Evolutionary conservation across 1,140 invertebrate species (phyloP), one percentile per base, ranked within the genome.

Genomic region (Lucilia sericata): DNA sequence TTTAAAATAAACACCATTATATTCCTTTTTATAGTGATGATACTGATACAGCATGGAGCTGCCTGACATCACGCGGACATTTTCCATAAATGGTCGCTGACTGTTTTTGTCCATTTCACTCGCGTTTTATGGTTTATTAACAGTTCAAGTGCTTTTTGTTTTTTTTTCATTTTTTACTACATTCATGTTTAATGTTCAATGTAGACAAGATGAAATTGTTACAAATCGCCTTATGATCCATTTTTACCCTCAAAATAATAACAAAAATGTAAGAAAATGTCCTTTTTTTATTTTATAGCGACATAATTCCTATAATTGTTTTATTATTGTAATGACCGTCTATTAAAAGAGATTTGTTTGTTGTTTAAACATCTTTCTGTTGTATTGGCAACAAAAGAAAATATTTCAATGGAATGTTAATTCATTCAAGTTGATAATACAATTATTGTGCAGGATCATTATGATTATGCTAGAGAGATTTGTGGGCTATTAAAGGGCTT

Each of bases 61-160:
- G 55, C 13, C 14, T 42, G 42, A 7, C 42, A 42, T 42, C 42
- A 42, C 42, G 10, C 5, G 42, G 5, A 42, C 42, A 17, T 55
- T 55, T 70, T 70, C 65, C 0, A 70, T 25, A 12, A n/a, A 17
- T 60, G 14, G 55, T 60, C 55, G 14, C 5, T n/a, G 13, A 2
- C 14, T n/a, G 13, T 70, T 70, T 21, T 70, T 70, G 21, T 25
- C 2, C 65, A 70, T 70, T 70, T 70, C 65, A 70, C 65, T 25
- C 42, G 76, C 76, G 47, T 80, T 80, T 80, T 80, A 80, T 80
- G 76, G 76, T 80, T 80, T 80, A 80, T 78, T 80, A 80, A 80
- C 42, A 19, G 47, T 51, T 51, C n/a, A 80, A 80, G 76, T 47
- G 17, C 75, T 78, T 78, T 42, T 78, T 34, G 2, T 42, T 7